Base-by-base conservation (phyloP, 2,888 invertebrate species). In the Choreutis nemorana region DNA sequence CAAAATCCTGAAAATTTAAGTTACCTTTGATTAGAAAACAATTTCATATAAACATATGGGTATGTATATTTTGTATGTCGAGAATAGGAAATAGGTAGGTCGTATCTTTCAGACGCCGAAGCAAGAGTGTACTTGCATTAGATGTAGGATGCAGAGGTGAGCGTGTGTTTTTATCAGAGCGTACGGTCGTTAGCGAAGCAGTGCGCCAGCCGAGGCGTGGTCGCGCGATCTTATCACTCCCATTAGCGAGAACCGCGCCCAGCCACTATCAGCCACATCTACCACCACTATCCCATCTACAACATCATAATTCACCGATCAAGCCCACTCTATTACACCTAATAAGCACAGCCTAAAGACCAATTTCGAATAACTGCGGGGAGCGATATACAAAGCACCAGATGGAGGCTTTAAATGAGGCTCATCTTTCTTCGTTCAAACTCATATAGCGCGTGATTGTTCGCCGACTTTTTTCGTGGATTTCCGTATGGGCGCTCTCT, bases 191-290 rank as follows among this genome's bases (percentile, higher is more conserved):
- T 18, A n/a, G n/a, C n/a, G n/a, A 8, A 18, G 39, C 32, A 36
- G 34, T 39, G 42, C 48, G 28, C 40, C 45, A 44, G 44, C 42
- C 51, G 50, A 65, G 72, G 73, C 72, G 71, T 70, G 75, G 68
- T 63, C 60, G 56, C 53, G 51, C 54, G 75, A 73, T 75, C 61
- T 62, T 73, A 77, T 75, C 75, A 50, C 49, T 41, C 55, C 67
- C 68, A 73, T 77, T 77, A 77, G 75, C 71, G 55, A 58, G 56
- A 55, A 55, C 66, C 63, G 61, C 68, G 65, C 67, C 66, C 67
- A 59, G 60, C 55, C 59, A 55, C 64, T 70, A 71, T 73, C 71
- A 49, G 49, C 53, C 48, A 49, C 62, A 70, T 70, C 70, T n/a
- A 52, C 48, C 45, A 39, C 45, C 48, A 42, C 48, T 41, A 42